Evolutionary conservation across 2,797 vertebrate genomes (phyloP).

Genomic region (Peromyscus eremicus): DNA sequence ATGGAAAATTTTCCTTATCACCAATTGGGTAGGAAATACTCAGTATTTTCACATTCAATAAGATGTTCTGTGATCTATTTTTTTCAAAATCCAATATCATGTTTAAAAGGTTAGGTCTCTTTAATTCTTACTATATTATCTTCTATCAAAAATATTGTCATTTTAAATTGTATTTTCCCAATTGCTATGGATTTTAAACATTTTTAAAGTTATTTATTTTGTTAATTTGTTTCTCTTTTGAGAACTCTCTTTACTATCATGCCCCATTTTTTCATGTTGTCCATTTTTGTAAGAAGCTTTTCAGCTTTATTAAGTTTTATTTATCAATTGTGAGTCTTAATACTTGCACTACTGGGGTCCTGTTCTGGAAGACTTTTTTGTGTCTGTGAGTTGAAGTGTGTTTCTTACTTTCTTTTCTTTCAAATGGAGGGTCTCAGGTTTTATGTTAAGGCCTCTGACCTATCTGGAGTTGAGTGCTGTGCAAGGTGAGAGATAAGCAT

Average conservation of each 20-base stretch:
- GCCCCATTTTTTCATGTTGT: neutral
- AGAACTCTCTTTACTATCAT: neutral
- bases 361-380: neutral
- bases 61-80: neutral
- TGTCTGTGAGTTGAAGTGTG: neutral
- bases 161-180: neutral
- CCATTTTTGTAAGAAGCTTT: neutral
- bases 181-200: neutral
- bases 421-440: no score
- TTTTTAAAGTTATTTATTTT: neutral
- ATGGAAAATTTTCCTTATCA: neutral
- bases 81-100: neutral
- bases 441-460: no score
- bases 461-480: neutral
- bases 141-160: neutral
- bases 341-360: neutral
- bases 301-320: neutral
- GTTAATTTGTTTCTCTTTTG: neutral
- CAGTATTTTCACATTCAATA: neutral
- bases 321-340: neutral
- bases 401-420: neutral
- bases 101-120: neutral
- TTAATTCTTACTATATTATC: neutral
- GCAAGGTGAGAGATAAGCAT: neutral
- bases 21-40: neutral